Percentiles rank a stretch among this genome's conserved stretches.
phyloP scores from a whole-genome alignment of 2,113 vertebrate species.

The Lepidothrix coronata region DNA sequence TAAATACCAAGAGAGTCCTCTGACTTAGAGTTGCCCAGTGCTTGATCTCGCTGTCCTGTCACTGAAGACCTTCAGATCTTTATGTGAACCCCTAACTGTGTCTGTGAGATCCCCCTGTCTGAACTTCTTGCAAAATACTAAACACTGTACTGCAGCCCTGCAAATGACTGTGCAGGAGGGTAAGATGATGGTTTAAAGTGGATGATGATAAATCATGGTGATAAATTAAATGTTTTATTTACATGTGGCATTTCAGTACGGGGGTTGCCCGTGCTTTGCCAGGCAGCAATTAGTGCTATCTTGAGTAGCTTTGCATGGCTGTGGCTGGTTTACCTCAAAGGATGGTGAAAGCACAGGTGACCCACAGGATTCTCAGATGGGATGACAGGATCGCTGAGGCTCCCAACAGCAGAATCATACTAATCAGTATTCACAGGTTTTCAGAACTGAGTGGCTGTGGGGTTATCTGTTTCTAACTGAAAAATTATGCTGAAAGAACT shows the following conservation, averaged over 20 bases:
- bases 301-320: neutral
- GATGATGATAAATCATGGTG: neutral
- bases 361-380: accelerated
- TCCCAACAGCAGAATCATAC: neutral
- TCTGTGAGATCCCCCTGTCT: neutral
- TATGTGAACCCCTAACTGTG: neutral
- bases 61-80: neutral
- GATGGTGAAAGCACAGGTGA: neutral
- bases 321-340: neutral
- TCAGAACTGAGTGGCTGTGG: neutral
- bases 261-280: neutral
- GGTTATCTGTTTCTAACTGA: neutral
- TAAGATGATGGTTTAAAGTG: neutral
- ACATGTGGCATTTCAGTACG: neutral
- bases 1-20: neutral
- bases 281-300: neutral
- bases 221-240: neutral
- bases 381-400: neutral
- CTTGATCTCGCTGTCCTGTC: neutral
- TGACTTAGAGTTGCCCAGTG: neutral
- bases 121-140: neutral
- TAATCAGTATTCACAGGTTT: neutral
- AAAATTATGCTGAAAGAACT: neutral
- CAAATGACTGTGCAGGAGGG: neutral
- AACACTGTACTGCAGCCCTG: neutral